Base-by-base conservation (phyloP, 2,797 vertebrate species). In the Choloepus didactylus region DNA sequence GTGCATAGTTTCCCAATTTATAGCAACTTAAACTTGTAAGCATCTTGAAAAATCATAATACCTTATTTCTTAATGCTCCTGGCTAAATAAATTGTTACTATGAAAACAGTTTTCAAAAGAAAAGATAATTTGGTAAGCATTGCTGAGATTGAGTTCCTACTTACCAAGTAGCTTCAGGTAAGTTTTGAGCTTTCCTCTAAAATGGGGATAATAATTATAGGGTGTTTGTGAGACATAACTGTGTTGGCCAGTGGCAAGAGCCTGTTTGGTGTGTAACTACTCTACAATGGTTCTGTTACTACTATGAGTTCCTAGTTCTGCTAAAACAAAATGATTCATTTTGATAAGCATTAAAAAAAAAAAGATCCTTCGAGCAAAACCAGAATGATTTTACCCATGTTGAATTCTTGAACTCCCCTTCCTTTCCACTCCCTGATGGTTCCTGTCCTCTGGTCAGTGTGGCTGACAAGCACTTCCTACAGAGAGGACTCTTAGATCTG, bases 261-360 rank as follows among this genome's bases (percentile, higher is more conserved):
- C 35, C 44, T 38, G 6, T 76, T 66, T 0, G 2, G 51, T 3
- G 0, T 18, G 21, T 41, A 87, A 72, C 64, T 51, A 7, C 35
- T 75, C 38, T 4, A 1, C 31, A 2, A 51, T 44, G 18, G 29
- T 70, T 11, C 11, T 16, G 10, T 51, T 67, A 46, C 7, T 51
- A 54, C 6, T 18, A 1, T 31, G 88, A 12, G 83, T 75, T 83
- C 31, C 27, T 31, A 29, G 54, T 51, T 91, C 66, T 66, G 67
- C 35, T 56, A 54, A 88, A 72, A 81, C 6, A 75, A 92, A 92
- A n/a, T 14, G 38, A 46, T 62, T 60, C n/a, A 23, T 79, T 95
- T 85, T 72, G 23, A 14, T 70, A 44, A 67, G n/a, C 64, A 3
- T 56, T 93, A 88, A 18, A 25, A 62, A 54, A 51, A 86, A 64